A percentile compares a stretch with the other conserved stretches of the same genome.
Evolutionary conservation across 2,113 vertebrate species (phyloP).

Genomic region (Lophotis ruficrista): DNA sequence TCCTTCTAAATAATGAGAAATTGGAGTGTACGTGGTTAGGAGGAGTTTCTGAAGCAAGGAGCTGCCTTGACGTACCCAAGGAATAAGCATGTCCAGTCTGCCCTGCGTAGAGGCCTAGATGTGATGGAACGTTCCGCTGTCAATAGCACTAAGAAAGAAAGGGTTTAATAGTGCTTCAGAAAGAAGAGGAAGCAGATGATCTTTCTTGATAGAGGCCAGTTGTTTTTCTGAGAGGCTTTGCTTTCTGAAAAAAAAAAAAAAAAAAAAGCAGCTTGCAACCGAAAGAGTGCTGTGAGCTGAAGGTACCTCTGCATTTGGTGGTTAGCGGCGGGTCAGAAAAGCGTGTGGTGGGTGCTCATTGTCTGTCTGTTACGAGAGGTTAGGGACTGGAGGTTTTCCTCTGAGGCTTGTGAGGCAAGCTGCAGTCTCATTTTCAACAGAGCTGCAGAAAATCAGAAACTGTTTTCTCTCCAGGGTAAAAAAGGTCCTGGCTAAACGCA

Average conservation of each 20-base stretch:
- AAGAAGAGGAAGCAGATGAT: background rate
- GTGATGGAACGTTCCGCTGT: background rate
- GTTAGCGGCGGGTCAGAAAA: no score
- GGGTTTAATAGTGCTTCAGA: background rate
- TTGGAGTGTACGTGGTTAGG: background rate
- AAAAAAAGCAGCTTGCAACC: background rate
- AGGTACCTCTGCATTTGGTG: background rate
- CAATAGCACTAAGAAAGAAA: background rate
- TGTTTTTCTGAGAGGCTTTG: background rate
- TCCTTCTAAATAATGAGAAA: background rate
- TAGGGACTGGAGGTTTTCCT: background rate
- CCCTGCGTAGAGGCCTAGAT: fast-evolving
- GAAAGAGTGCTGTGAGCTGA: background rate
- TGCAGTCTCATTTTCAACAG: background rate
- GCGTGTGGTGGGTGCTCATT: fast-evolving
- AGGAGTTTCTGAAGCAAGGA: background rate
- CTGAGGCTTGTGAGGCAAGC: background rate
- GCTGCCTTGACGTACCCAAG: background rate
- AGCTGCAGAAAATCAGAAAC: background rate
- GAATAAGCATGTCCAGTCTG: background rate
- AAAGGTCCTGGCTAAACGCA: background rate
- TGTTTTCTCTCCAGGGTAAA: background rate
- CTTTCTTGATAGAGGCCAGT: background rate
- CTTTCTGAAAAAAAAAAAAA: background rate
- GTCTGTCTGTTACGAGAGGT: fast-evolving